Evolutionary conservation across 2,888 invertebrate genomes (phyloP).

Genomic region (Diadegma fenestrale): DNA sequence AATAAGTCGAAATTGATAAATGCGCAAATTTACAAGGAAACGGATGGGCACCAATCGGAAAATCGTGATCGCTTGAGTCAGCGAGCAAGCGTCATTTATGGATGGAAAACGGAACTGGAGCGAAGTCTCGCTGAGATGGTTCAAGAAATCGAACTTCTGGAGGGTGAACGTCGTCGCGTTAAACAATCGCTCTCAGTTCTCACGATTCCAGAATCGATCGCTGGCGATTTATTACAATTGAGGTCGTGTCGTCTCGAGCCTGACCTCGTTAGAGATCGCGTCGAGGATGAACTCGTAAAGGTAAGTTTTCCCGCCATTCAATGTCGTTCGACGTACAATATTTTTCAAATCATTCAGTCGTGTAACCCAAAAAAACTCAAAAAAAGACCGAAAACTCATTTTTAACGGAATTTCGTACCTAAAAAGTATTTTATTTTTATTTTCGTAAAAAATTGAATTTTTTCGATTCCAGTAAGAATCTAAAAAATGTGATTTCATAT

Average conservation of each 20-base stretch:
- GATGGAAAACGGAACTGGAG: slow-evolving; percentile 92
- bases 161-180: slow-evolving; percentile 89
- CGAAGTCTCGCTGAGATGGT: slow-evolving; percentile 89
- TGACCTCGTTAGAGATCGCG: slow-evolving; percentile 91
- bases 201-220: slow-evolving; percentile 91
- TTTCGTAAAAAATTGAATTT: background rate
- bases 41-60: slow-evolving; percentile 90
- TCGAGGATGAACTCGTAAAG: slow-evolving; percentile 92
- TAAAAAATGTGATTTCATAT: background rate
- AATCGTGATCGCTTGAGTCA: slow-evolving; percentile 89
- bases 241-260: slow-evolving; percentile 89
- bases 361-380: background rate
- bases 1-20: slow-evolving; percentile 89
- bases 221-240: slow-evolving; percentile 90
- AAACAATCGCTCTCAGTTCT: slow-evolving; percentile 89
- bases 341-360: background rate
- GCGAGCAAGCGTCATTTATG: slow-evolving; percentile 89
- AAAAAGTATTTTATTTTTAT: too few relatives aligned
- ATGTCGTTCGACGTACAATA: background rate
- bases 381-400: background rate
- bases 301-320: slow-evolving; percentile 69
- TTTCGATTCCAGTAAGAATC: background rate
- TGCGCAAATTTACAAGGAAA: slow-evolving; percentile 88
- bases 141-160: slow-evolving; percentile 89
- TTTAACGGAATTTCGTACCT: too few relatives aligned